Conservation (phyloP, 2,113 vertebrate genomes). For the Sebastes fasciatus region DNA sequence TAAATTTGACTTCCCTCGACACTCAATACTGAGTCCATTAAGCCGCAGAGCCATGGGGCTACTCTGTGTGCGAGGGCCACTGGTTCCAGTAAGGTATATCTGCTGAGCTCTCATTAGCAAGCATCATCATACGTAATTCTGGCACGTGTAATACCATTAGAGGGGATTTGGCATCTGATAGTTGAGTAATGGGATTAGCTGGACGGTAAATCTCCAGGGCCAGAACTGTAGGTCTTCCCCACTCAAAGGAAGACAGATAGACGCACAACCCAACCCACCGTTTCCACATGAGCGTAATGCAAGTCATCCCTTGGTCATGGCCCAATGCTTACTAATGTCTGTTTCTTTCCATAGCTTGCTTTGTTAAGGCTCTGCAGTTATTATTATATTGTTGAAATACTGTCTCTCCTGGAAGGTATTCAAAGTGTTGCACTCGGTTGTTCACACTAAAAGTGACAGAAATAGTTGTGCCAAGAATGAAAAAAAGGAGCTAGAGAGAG, state of each 20-base stretch:
- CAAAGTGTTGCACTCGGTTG: neutral
- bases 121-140: slow-evolving; percentile 83
- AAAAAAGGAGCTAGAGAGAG: neutral
- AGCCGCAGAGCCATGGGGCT: slow-evolving; percentile 69
- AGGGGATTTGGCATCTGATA: slow-evolving; percentile 89
- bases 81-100: slow-evolving; percentile 80
- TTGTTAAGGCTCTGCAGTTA: neutral
- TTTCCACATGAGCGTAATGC: slow-evolving; percentile 19
- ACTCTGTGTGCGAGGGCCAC: slow-evolving; percentile 61
- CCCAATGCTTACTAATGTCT: neutral
- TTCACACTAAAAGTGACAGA: neutral
- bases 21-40: slow-evolving; percentile 82
- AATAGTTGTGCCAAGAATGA: neutral
- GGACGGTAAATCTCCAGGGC: slow-evolving; percentile 73
- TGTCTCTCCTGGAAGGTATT: neutral
- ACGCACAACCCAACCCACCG: neutral
- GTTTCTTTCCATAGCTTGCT: neutral
- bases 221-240: slow-evolving; percentile 66
- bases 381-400: too few species aligned
- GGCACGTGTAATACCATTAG: slow-evolving; percentile 87
- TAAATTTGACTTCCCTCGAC: slow-evolving; percentile 79
- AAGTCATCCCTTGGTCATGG: slow-evolving; percentile 34
- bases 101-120: slow-evolving; percentile 77
- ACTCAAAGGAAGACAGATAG: slow-evolving; percentile 51
- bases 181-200: slow-evolving; percentile 88